Evolutionary conservation across 2,888 invertebrate genomes (phyloP), one percentile per base, ranked within the genome.

Genomic region (Rhingia rostrata): DNA sequence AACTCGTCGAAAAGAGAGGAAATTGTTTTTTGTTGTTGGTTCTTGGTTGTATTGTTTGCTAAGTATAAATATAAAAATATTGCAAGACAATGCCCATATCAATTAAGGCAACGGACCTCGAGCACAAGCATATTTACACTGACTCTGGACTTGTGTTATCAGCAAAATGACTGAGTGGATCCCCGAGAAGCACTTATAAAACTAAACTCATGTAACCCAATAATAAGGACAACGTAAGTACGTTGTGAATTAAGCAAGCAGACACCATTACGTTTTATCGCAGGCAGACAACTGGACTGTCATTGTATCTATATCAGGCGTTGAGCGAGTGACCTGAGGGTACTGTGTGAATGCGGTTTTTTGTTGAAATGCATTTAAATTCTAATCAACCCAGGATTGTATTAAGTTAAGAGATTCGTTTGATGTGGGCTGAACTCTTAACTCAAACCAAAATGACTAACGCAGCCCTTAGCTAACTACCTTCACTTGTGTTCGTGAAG

Each of bases 71-170:
- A 22, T 22, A 22, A 30, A 51, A 41, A 35, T 7, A 12, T 6
- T 30, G 37, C 47, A 58, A 69, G 39, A 63, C 63, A 63, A 73
- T 54, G 47, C 32, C 54, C 54, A 64, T 45, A 63, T 73, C 63
- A 73, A 72, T 72, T 70, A 60, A 70, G 60, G 32, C 60, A 60
- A 4, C 53, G 45, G 72, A 60, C 60, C 14, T 9, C 41, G 72
- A 60, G 49, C 14, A 22, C 41, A 41, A 51, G 43, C 72, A 37
- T 72, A 51, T 72, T 61, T 72, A 43, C 53, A 35, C 35, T 61
- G 51, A 45, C 43, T 60, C 12, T 35, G 5, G 33, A 45, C 53
- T 72, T 61, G 22, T 45, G 43, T 61, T 66, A 66, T 66, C 66
- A 66, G 43, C 33, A 66, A 54, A 49, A 14, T 43, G 43, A 54